Conservation (phyloP, 2,113 vertebrate species). For the Caracal caracal region DNA sequence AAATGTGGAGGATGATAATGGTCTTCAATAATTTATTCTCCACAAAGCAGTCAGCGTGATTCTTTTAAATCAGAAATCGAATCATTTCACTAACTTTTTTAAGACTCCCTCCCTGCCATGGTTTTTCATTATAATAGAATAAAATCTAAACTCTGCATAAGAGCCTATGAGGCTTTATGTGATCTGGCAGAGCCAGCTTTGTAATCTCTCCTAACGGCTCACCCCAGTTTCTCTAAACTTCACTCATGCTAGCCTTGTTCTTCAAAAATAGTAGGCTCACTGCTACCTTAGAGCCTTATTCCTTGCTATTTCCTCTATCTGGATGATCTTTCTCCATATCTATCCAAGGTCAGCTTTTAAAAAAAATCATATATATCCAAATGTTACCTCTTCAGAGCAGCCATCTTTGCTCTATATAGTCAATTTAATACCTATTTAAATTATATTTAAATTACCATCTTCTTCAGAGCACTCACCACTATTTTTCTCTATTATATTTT, state of each 20-base stretch:
- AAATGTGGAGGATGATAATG: background rate
- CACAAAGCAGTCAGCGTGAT: background rate
- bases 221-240: background rate
- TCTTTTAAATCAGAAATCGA: conserved; percentile 34
- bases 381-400: background rate
- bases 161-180: background rate
- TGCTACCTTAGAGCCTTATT: background rate
- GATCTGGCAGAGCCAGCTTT: background rate
- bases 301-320: background rate
- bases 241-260: background rate
- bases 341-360: background rate
- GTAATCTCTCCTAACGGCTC: background rate
- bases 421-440: background rate
- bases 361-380: background rate
- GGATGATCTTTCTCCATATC: background rate
- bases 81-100: background rate
- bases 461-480: background rate
- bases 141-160: background rate
- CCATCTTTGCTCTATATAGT: background rate
- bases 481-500: background rate
- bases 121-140: conserved; percentile 18
- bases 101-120: background rate
- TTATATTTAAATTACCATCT: background rate
- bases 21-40: background rate
- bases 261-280: background rate